These are phyloP conservation scores for Aphelenchoides fujianensis DNA, from an alignment of 1,140 invertebrate species.

Conservation along the genomic window DNA sequence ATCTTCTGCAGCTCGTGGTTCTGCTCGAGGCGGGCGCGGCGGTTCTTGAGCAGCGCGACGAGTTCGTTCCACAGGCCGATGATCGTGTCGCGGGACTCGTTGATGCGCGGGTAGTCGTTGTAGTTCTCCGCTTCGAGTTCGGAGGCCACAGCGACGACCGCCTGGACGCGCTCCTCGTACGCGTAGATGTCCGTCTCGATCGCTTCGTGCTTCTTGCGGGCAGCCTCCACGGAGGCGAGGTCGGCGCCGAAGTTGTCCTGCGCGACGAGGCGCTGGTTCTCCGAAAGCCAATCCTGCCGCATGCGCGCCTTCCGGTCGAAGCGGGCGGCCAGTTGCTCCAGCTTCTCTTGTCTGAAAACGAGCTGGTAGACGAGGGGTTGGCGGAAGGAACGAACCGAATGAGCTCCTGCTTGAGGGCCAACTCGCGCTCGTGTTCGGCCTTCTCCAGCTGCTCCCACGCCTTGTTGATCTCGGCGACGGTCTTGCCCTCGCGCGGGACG, in stretches of 20 bases:
- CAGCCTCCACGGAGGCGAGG: slow-evolving; percentile 67
- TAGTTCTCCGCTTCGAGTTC: slow-evolving; percentile 91
- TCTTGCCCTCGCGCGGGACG: slow-evolving; percentile 94
- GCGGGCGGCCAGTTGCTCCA: slow-evolving; percentile 97
- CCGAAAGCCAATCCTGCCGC: slow-evolving; percentile 95
- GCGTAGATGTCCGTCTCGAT: slow-evolving; percentile 94
- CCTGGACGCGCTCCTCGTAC: slow-evolving; percentile 93
- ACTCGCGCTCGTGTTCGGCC: slow-evolving; percentile 95
- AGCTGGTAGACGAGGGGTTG: neutral
- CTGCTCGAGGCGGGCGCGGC: slow-evolving; percentile 85
- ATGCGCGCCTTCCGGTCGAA: slow-evolving; percentile 99
- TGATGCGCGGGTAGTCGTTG: slow-evolving; percentile 95
- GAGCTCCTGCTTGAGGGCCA: slow-evolving; percentile 96
- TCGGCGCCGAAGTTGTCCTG: slow-evolving; percentile 84
- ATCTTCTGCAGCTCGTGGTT: slow-evolving; percentile 91
- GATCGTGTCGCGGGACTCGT: slow-evolving; percentile 92
- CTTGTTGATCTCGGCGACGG: slow-evolving; percentile 78
- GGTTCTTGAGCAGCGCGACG: slow-evolving; percentile 82
- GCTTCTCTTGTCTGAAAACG: slow-evolving; percentile 76
- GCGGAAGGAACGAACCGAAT: slow-evolving; percentile 75
- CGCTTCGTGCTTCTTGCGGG: slow-evolving; percentile 98
- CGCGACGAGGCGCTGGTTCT: slow-evolving; percentile 62
- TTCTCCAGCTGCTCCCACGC: slow-evolving; percentile 97
- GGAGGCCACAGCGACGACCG: slow-evolving; percentile 97
- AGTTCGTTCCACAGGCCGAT: slow-evolving; percentile 94